phyloP scores from a whole-genome alignment of 2,113 vertebrate species.

The Centropus unirufus region DNA sequence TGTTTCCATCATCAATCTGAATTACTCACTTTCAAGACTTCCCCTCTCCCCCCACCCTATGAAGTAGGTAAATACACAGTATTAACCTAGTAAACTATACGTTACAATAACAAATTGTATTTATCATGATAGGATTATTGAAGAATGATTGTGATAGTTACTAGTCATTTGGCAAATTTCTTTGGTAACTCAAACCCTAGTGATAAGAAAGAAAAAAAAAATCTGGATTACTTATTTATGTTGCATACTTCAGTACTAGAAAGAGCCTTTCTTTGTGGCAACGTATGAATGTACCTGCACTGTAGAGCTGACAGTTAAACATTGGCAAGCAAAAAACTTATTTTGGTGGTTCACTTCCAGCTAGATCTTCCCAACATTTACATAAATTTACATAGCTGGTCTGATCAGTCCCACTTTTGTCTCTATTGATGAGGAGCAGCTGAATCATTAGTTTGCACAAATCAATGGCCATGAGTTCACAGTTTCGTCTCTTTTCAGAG shows the following conservation, averaged over 20 bases:
- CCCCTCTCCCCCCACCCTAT: background rate
- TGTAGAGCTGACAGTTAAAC: background rate
- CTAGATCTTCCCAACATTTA: background rate
- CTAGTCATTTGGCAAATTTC: background rate
- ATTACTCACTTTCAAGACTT: background rate
- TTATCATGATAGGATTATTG: background rate
- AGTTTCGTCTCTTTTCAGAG: background rate
- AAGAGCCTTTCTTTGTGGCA: background rate
- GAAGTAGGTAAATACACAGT: background rate
- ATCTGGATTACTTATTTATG: background rate
- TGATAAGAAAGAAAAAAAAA: background rate
- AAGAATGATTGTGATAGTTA: background rate
- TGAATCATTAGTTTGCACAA: background rate
- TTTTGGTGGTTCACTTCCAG: background rate
- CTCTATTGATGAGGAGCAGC: background rate
- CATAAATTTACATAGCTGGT: background rate
- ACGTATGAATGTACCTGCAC: background rate
- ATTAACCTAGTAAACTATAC: background rate
- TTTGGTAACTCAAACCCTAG: background rate
- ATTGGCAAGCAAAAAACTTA: background rate
- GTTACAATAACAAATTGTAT: background rate
- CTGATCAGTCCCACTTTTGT: background rate
- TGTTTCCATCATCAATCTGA: background rate
- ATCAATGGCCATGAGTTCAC: background rate
- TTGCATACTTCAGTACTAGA: background rate